Base-by-base conservation (phyloP, 2,888 invertebrate species). In the Electrophaes corylata region DNA sequence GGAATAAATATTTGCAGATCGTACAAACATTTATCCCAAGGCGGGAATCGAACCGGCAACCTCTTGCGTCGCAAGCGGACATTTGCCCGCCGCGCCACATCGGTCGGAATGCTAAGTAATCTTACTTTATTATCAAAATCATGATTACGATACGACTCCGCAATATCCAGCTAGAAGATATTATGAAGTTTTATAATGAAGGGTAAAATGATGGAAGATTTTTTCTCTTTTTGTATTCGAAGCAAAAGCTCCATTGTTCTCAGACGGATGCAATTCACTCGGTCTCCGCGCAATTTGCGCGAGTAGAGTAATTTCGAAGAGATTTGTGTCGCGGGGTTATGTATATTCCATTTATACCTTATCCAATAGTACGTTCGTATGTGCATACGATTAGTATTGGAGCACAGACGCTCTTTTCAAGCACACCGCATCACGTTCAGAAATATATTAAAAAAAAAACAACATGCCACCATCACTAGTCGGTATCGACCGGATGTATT, bases 221-320 rank as follows among this genome's bases (percentile, higher is more conserved):
- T 85, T 82, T 71, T 80, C 82, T 72, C 67, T 75, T 81, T 80
- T 81, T 79, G 72, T 82, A 78, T 80, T 78, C 73, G 79, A 78
- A 81, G 86, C 84, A 73, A 83, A 83, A 87, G 86, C 81, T 75
- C 79, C 82, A 89, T 91, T 91, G 91, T 91, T 90, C 85, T 79
- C 81, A 78, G 81, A 78, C 88, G 91, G 89, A 90, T 90, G 88
- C 89, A 89, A 90, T 90, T 90, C 88, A 84, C 83, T 88, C 86
- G 83, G 83, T 80, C 81, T 73, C 84, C 79, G 87, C 85, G 83
- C 89, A 88, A 90, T 89, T 89, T 88, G 86, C 78, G 85, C 84
- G 84, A 88, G 86, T 86, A 84, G 84, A 88, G 86, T 84, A 77
- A 86, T 86, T 88, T 83, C 80, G 82, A 85, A 83, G 77, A 83